These are phyloP conservation scores for Oscheius myriophilus DNA, from an alignment of 2,888 invertebrate genomes.

Conservation along the genomic window DNA sequence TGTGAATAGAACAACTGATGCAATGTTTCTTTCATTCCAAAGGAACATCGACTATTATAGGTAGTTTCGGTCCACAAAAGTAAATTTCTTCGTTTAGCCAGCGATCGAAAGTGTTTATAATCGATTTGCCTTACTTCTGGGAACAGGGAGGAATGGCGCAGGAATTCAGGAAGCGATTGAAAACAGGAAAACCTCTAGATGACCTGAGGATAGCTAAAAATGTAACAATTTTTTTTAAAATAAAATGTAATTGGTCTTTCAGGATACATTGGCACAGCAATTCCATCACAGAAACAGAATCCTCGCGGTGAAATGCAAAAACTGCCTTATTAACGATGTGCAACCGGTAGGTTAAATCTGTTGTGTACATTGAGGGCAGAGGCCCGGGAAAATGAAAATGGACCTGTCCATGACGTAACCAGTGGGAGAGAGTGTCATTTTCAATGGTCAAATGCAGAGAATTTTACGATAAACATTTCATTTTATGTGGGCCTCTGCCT, in stretches of 20 bases:
- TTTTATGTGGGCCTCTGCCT: no score
- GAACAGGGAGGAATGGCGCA: background rate
- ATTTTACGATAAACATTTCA: no score
- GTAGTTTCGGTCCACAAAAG: background rate
- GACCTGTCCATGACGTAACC: no score
- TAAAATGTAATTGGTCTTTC: no score
- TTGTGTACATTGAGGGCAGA: no score
- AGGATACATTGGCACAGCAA: background rate
- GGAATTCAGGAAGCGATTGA: slow-evolving; percentile 12
- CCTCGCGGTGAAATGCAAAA: background rate
- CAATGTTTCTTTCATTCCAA: no score
- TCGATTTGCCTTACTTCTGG: slow-evolving; percentile 21
- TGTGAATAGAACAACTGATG: no score
- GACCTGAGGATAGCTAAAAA: slow-evolving; percentile 2
- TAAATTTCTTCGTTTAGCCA: background rate
- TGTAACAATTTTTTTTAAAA: background rate
- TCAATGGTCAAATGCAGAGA: no score
- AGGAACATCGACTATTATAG: slow-evolving; percentile 9
- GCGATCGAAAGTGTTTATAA: slow-evolving; percentile 6
- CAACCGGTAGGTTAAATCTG: no score
- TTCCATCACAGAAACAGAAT: slow-evolving; percentile 6
- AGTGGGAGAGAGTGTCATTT: no score
- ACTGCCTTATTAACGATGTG: slow-evolving; percentile 2
- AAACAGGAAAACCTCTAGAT: background rate
- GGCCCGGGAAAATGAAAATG: no score